Base-by-base conservation (phyloP, 2,888 invertebrate species). In the Cybosia mesomella region DNA sequence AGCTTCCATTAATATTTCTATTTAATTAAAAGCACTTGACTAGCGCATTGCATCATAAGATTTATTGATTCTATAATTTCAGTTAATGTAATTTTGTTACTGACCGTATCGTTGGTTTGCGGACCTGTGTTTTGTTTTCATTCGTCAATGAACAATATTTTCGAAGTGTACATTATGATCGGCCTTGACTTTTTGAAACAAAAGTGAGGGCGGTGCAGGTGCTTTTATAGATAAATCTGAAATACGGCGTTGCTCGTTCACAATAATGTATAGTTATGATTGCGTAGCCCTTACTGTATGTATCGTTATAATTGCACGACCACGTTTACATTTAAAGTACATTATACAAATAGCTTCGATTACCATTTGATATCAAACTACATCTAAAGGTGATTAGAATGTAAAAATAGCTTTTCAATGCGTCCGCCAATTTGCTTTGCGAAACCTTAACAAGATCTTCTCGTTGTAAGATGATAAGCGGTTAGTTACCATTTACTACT, bases 161-260 rank as follows among this genome's bases (percentile, higher is more conserved):
- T 70, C 71, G 72, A 74, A 77, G 75, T 73, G 69, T 59, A 77
- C 78, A 71, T 60, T 66, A 75, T 70, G 75, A 71, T 69, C 69
- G 77, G 64, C 89, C 90, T 88, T 89, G 87, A 88, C 85, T 85
- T 89, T 89, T 84, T 67, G 68, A 71, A 87, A 89, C 87, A 89
- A 89, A 89, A 86, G 87, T 80, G 83, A 83, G 82, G 80, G 83
- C 76, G 80, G 81, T 81, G 75, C 72, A 72, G 81, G 71, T 74
- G 68, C 82, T 85, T 83, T 85, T 81, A 82, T 85, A 85, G 83
- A 89, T 89, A 85, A 85, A 89, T 89, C 83, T 87, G 85, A 88
- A 85, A 80, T 74, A 67, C 76, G 66, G 70, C 75, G 80, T 86
- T 85, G 82, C 73, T 84, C 66, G 70, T 62, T 73, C 74, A 87